These are phyloP conservation scores for Paralvinella palmiformis DNA, from an alignment of 1,140 invertebrate genomes.

Conservation along the genomic window DNA sequence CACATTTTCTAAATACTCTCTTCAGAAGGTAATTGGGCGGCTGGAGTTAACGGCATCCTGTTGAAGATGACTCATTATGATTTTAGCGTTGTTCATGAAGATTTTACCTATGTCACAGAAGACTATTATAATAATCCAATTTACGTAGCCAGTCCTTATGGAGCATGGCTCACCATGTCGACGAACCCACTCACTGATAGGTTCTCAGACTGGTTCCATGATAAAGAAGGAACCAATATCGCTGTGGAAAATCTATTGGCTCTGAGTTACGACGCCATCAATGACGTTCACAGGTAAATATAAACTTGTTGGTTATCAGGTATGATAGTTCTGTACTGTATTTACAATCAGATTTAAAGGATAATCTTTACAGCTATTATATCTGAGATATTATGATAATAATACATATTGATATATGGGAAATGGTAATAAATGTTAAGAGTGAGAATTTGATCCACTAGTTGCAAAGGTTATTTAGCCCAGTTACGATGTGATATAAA, in stretches of 20 bases:
- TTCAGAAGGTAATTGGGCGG: constrained; percentile 10
- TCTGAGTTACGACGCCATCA: background rate
- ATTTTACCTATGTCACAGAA: constrained; percentile 23
- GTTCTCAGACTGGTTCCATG: constrained; percentile 22
- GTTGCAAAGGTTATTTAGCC: no score
- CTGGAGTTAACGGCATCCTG: constrained; percentile 17
- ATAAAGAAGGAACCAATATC: background rate
- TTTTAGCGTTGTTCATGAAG: constrained; percentile 23
- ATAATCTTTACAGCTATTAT: no score
- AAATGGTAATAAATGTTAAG: no score
- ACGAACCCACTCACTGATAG: constrained; percentile 20
- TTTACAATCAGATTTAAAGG: no score
- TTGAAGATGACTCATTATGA: constrained; percentile 23
- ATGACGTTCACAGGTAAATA: background rate
- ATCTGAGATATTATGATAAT: no score
- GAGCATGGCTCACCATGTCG: constrained; percentile 24
- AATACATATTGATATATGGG: no score
- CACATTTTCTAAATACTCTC: background rate
- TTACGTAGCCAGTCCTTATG: constrained; percentile 27
- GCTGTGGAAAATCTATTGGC: background rate
- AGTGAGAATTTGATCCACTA: no score
- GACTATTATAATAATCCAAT: constrained; percentile 18
- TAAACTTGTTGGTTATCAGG: no score
- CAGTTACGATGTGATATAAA: no score
- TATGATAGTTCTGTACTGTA: no score